Evolutionary conservation across 2,797 vertebrate species (phyloP).

Genomic region (Pseudochirops corinnae): DNA sequence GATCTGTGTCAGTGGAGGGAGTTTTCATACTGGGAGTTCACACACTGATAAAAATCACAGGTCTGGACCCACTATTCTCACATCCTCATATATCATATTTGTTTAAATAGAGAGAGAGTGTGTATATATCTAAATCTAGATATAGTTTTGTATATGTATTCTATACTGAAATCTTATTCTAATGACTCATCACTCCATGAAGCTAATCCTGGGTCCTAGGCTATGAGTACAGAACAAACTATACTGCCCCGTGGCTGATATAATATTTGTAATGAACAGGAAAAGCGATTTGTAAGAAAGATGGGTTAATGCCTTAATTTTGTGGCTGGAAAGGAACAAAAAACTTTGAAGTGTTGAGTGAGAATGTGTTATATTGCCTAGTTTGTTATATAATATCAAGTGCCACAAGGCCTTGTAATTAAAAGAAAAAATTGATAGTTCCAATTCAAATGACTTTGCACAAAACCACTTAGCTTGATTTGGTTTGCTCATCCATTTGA

Average conservation of each 20-base stretch:
- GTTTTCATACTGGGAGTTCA: no score
- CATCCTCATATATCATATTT: no score
- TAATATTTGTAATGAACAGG: not conserved
- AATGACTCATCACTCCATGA: no score
- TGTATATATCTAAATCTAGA: no score
- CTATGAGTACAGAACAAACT: not conserved
- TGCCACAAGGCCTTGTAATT: not conserved
- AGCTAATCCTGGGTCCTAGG: no score
- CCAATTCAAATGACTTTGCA: not conserved
- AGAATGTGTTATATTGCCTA: not conserved
- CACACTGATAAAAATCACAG: no score
- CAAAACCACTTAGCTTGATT: not conserved
- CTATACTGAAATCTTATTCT: no score
- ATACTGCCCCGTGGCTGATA: not conserved
- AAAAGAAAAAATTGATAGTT: not conserved
- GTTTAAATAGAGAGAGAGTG: no score
- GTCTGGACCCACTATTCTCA: no score
- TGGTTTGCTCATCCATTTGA: not conserved
- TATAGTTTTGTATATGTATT: no score
- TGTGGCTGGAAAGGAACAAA: not conserved
- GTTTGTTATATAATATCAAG: not conserved
- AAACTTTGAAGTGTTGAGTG: not conserved
- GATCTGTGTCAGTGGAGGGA: no score
- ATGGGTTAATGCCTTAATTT: not conserved
- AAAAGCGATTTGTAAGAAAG: not conserved